These are phyloP conservation scores for Molorchus minor DNA, from an alignment of 2,888 invertebrate genomes.

Conservation along the genomic window DNA sequence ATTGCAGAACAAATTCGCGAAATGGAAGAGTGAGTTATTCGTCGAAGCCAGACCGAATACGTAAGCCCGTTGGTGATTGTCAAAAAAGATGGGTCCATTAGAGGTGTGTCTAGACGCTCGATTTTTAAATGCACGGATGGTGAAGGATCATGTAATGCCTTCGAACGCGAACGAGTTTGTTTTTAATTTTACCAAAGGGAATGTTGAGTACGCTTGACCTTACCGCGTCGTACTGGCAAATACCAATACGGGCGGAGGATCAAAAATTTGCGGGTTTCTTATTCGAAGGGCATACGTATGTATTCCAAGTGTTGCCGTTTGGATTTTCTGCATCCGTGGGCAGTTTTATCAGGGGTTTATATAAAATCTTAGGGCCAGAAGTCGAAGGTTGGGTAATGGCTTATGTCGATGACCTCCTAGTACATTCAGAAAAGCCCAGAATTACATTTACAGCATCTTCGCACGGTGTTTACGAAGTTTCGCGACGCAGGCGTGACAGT, in stretches of 20 bases:
- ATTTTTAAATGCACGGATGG: constrained; percentile 6
- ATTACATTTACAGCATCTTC: background rate
- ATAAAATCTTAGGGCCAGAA: background rate
- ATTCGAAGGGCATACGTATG: background rate
- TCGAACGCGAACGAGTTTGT: constrained; percentile 1
- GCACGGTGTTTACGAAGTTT: constrained; percentile 2
- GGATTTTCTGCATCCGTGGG: constrained; percentile 1
- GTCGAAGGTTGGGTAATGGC: background rate
- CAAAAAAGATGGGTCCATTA: no score
- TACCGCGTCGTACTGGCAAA: constrained; percentile 14
- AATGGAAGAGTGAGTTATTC: no score
- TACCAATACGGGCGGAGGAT: constrained; percentile 3
- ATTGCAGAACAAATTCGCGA: no score
- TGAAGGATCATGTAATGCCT: constrained; percentile 5
- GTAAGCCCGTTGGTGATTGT: no score
- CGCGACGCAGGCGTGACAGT: background rate
- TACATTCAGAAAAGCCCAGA: background rate
- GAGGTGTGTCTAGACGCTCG: constrained; percentile 5
- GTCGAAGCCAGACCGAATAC: no score
- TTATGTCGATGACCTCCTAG: constrained; percentile 7
- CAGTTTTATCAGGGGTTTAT: background rate
- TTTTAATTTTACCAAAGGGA: background rate
- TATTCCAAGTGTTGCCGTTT: constrained; percentile 11
- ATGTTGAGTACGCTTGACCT: constrained; percentile 6
- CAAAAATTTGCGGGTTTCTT: constrained; percentile 2